phyloP scores from a whole-genome alignment of 1,140 invertebrate genomes.

The Trachelipus rathkii region DNA sequence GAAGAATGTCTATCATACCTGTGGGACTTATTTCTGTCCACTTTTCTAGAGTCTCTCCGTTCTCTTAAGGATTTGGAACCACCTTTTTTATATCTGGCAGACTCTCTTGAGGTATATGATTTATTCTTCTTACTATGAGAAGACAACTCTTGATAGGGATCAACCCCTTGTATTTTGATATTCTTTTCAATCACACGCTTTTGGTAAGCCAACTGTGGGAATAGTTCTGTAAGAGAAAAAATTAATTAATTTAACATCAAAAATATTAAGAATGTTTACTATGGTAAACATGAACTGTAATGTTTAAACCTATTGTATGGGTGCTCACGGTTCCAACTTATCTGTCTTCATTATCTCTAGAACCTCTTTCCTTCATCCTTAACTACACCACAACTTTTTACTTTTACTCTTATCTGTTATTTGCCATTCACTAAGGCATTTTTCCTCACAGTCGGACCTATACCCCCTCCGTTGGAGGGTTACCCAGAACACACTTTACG shows the following conservation, averaged over 20 bases:
- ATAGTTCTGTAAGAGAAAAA: not conserved
- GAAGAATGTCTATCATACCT: not conserved
- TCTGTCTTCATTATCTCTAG: too few relatives aligned
- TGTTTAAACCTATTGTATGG: not conserved
- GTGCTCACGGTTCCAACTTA: too few relatives aligned
- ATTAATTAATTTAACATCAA: not conserved
- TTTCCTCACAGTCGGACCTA: too few relatives aligned
- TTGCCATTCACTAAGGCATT: too few relatives aligned
- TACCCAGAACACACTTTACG: too few relatives aligned
- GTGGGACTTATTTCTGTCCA: not conserved
- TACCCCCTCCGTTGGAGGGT: too few relatives aligned
- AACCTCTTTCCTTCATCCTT: too few relatives aligned
- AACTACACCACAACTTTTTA: too few relatives aligned
- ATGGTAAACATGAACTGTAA: not conserved
- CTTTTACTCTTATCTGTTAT: too few relatives aligned
- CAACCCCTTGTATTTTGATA: not conserved
- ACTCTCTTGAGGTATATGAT: not conserved
- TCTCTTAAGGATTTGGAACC: not conserved
- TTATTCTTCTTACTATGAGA: not conserved
- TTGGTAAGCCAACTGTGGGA: slow-evolving; percentile 4
- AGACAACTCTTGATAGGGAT: not conserved
- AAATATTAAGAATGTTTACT: too few relatives aligned
- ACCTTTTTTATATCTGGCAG: not conserved
- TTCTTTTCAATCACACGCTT: not conserved
- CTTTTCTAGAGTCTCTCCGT: not conserved